phyloP scores from a whole-genome alignment of 1,140 invertebrate genomes.

The Solenopsis fugax region DNA sequence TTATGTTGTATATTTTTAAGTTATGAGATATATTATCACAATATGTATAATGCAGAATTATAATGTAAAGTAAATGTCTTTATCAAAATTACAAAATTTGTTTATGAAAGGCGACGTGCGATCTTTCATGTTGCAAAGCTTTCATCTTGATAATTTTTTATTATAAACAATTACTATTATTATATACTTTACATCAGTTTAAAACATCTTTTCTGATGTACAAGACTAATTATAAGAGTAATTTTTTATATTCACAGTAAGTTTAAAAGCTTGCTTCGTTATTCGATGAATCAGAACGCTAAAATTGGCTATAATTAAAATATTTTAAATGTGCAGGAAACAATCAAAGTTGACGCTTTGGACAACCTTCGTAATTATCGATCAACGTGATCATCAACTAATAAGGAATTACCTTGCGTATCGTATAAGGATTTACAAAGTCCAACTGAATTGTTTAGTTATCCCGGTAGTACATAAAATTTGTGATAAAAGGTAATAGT shows the following conservation, averaged over 20 bases:
- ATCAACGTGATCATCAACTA: background rate
- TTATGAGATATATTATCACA: too few relatives aligned
- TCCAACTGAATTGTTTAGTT: background rate
- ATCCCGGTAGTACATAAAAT: background rate
- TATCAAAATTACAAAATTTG: too few relatives aligned
- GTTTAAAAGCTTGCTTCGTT: background rate
- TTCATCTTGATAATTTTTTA: too few relatives aligned
- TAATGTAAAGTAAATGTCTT: too few relatives aligned
- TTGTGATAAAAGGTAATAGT: background rate
- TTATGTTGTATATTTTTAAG: too few relatives aligned
- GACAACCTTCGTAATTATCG: background rate
- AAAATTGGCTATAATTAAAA: background rate
- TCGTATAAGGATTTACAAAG: background rate
- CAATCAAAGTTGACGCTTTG: background rate
- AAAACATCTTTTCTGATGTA: background rate
- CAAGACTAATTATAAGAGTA: background rate
- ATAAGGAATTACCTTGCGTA: background rate
- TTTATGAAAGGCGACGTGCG: too few relatives aligned
- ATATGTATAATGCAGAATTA: too few relatives aligned
- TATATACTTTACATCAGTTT: background rate
- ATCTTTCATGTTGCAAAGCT: too few relatives aligned
- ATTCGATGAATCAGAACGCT: background rate
- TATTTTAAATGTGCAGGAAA: background rate
- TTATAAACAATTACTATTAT: background rate
- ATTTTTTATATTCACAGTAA: background rate